Evolutionary conservation across 2,113 vertebrate species (phyloP).

Genomic region (Platichthys stellatus): DNA sequence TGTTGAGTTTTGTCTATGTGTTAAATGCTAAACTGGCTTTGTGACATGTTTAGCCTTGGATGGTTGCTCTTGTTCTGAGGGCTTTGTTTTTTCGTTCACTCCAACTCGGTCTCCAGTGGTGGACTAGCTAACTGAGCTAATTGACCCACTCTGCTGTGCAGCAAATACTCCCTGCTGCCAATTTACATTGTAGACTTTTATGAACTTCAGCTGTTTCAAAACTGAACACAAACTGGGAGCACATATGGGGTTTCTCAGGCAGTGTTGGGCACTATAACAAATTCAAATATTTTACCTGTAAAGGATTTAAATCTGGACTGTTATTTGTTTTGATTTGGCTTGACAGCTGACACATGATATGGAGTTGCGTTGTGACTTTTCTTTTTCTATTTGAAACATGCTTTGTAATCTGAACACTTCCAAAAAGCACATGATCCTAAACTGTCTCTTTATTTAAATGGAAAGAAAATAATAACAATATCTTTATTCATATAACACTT

Average conservation of each 20-base stretch:
- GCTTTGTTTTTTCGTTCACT: slow-evolving; percentile 1
- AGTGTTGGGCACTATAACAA: not conserved
- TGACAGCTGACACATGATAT: not conserved
- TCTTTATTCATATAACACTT: too few relatives aligned
- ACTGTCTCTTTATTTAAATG: too few relatives aligned
- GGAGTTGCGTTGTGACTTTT: not conserved
- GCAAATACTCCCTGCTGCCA: not conserved
- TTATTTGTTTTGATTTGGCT: not conserved
- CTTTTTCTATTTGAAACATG: not conserved
- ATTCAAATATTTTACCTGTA: not conserved
- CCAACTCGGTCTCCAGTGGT: not conserved
- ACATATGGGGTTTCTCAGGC: not conserved
- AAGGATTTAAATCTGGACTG: not conserved
- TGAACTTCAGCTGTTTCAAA: slow-evolving; percentile 2
- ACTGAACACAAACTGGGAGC: slow-evolving; percentile 3
- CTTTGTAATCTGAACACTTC: not conserved
- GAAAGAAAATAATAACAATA: too few relatives aligned
- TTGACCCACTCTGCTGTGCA: not conserved
- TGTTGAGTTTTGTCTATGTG: not conserved
- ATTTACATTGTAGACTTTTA: not conserved
- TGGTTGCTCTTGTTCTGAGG: not conserved
- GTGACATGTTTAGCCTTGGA: not conserved
- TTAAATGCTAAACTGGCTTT: not conserved
- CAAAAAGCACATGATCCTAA: not conserved
- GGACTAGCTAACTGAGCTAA: not conserved